Base-by-base conservation (phyloP, 2,113 vertebrate genomes). In the Mugil cephalus region DNA sequence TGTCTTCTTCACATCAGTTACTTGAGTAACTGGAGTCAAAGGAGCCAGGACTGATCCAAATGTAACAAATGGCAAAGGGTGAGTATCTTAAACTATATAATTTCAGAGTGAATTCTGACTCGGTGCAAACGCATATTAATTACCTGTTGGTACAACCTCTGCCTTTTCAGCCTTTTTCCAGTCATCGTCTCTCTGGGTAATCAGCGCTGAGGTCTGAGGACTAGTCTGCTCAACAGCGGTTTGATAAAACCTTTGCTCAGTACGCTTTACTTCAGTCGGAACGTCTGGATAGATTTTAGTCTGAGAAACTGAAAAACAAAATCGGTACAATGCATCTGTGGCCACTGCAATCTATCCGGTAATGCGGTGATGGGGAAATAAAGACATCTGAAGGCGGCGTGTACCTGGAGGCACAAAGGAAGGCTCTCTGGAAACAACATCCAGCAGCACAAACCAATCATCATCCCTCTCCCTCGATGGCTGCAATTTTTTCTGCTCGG, bases 381-480 rank as follows among this genome's bases (percentile, higher is more conserved):
- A 19, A 43, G 6, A 36, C 13, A 15, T 68, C 4, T 35, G 30
- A 39, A 53, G 42, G 50, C 4, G 18, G 51, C n/a, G n/a, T 21
- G 58, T 89, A 91, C 87, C 89, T 91, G 81, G 78, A 40, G 81
- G 73, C 5, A 80, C 54, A 69, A 38, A 81, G 35, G 81, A 39
- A 12, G 39, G 13, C 64, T 72, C 69, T 87, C 67, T 88, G 39
- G 88, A 18, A 77, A 74, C 40, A 60, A 77, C 71, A 63, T 87
- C 80, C 69, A 87, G 80, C 50, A 79, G 60, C 46, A 79, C 17
- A 84, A 78, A 88, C 90, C 91, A 93, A 74, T 91, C 87, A 7
- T 93, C 90, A 0, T 89, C 88, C 40, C 47, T 58, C 10, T 79
- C 59, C 39, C 21, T 79, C 65, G 71, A 24, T n/a, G 68, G 62